Base-by-base conservation (phyloP, 2,113 vertebrate genomes). In the Boleophthalmus pectinirostris region DNA sequence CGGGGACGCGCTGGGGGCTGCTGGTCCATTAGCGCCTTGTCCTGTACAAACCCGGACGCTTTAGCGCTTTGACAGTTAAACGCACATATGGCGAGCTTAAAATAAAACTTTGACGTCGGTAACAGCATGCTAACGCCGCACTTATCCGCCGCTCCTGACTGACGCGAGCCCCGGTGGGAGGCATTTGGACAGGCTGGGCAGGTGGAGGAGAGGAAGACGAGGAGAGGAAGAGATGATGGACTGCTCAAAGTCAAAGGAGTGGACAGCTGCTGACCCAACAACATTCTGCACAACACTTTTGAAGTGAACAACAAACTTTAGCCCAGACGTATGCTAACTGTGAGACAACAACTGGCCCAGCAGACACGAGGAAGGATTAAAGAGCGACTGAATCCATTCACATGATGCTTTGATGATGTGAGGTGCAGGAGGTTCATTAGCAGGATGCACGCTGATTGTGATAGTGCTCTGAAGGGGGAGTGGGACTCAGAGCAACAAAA, bases 1-100 rank as follows among this genome's bases (percentile, higher is more conserved):
- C 47, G 1, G 18, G 73, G 35, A 54, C 2, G 20, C 7, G 8
- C 51, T 54, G 38, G 61, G 29, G 76, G 78, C 72, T 68, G 73
- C 53, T 14, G 66, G 79, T 88, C 79, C 84, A 87, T 89, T 90
- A 78, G 51, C n/a, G 18, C 43, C n/a, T 3, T 24, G 61, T 38
- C 43, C 38, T 68, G 46, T 80, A 61, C 35, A 53, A 14, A 25
- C 23, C n/a, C 65, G 3, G 21, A 47, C 12, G 16, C 18, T 43
- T 46, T 0, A 58, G 69, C 67, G 58, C 13, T 10, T 43, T 33
- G 38, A 70, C 18, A 56, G 13, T 13, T 24, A 49, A 5, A 21
- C 13, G 9, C 15, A 1, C 46, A 70, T 47, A 69, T n/a, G 45
- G 51, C 68, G 72, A 70, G 67, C 49, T 70, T 57, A 21, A 66